Evolutionary conservation across 2,888 invertebrate species (phyloP).

Genomic region (Leptopilina myrica): DNA sequence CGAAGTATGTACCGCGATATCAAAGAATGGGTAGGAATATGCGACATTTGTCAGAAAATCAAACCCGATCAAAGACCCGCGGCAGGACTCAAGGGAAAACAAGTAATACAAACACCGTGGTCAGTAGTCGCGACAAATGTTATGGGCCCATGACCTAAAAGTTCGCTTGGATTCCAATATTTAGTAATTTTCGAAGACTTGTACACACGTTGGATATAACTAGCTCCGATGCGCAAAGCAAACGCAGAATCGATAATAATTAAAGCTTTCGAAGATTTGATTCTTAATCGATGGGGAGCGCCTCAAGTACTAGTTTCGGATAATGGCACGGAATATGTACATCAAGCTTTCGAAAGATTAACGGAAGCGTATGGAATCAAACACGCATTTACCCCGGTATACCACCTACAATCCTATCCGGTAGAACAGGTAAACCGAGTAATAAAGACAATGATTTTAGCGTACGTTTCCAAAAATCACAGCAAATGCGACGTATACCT

Average conservation of each 20-base stretch:
- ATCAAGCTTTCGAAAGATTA: neutral
- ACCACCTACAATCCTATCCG: too few species aligned
- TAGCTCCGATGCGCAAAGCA: neutral
- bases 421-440: too few species aligned
- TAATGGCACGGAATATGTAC: neutral
- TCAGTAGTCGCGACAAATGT: conserved; percentile 52
- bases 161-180: neutral
- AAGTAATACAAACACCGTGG: conserved; percentile 49
- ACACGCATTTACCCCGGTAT: too few species aligned
- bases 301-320: neutral
- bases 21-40: too few species aligned
- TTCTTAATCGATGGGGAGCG: neutral
- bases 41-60: conserved; percentile 49
- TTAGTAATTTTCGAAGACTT: neutral
- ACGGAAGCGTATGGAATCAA: too few species aligned
- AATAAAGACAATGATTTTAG: too few species aligned
- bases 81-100: conserved; percentile 37
- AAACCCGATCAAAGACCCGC: conserved; percentile 45
- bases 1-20: too few species aligned
- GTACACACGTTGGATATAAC: neutral
- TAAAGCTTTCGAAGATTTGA: neutral
- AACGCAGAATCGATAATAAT: neutral
- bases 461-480: too few species aligned
- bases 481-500: too few species aligned
- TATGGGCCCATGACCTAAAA: neutral